These are phyloP conservation scores for Pseudomyrmex cubaensis DNA, from an alignment of 1,140 invertebrate species.

Conservation along the genomic window DNA sequence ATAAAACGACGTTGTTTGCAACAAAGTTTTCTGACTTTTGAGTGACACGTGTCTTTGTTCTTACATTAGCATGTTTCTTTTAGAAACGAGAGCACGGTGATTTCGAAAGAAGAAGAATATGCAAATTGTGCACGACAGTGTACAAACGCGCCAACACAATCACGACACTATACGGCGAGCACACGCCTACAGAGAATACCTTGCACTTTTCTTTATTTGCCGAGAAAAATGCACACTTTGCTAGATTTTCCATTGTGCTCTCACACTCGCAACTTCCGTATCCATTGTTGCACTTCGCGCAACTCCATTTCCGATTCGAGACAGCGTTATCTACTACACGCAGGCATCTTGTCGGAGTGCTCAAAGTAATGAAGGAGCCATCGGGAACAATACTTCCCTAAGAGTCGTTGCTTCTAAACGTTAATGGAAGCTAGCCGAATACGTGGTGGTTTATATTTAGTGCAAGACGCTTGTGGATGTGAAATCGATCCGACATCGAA, in stretches of 20 bases:
- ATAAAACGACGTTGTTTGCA: background rate
- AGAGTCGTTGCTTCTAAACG: too few species aligned
- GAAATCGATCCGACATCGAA: too few species aligned
- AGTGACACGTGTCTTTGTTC: background rate
- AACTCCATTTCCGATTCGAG: background rate
- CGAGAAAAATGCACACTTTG: background rate
- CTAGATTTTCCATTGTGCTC: background rate
- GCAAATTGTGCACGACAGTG: too few species aligned
- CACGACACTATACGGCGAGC: background rate
- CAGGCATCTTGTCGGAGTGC: background rate
- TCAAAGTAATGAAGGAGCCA: constrained; percentile 11
- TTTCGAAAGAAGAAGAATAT: too few species aligned
- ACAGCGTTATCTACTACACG: background rate
- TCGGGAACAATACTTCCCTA: too few species aligned
- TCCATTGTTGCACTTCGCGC: background rate
- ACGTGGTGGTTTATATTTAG: too few species aligned
- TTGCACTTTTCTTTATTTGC: background rate
- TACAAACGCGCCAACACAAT: too few species aligned
- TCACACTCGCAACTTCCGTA: background rate
- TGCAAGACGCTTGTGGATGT: too few species aligned
- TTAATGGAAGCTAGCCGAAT: too few species aligned
- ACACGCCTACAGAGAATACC: background rate
- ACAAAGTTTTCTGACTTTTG: constrained; percentile 6
- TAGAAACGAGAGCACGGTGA: too few species aligned
- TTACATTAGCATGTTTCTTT: too few species aligned